Conservation (phyloP, 2,113 vertebrate genomes). For the Anhinga anhinga region DNA sequence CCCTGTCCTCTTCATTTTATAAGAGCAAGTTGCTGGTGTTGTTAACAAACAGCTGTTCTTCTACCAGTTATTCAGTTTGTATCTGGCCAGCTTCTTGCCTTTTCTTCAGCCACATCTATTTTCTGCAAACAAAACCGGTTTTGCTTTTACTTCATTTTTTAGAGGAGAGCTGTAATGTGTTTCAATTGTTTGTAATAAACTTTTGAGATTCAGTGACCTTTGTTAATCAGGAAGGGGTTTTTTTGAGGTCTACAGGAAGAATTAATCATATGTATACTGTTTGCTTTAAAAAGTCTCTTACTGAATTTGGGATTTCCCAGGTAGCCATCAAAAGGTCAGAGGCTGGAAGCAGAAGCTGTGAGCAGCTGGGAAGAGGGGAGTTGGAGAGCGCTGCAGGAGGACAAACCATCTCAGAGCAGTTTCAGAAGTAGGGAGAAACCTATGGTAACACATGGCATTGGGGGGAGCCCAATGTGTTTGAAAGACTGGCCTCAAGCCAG, state of each 20-base stretch:
- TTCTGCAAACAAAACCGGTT: neutral
- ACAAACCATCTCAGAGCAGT: neutral
- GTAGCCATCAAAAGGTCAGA: constrained; percentile 40
- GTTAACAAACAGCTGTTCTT: neutral
- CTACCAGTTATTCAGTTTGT: neutral
- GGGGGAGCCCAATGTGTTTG: neutral
- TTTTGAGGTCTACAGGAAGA: constrained; percentile 8
- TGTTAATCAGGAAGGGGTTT: neutral
- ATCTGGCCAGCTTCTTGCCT: neutral
- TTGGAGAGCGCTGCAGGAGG: neutral
- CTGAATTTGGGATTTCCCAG: constrained; percentile 50
- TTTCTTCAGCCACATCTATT: neutral
- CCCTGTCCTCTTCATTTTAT: neutral
- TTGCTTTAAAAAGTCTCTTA: constrained; percentile 33
- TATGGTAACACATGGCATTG: neutral
- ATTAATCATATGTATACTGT: constrained; percentile 30
- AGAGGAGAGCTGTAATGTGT: neutral
- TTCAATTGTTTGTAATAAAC: neutral
- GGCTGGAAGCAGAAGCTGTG: neutral
- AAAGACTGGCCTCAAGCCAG: neutral
- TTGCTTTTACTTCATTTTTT: neutral
- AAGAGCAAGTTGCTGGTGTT: neutral
- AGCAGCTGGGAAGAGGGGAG: neutral
- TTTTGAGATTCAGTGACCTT: constrained; percentile 52
- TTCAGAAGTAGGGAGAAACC: neutral